phyloP scores from a whole-genome alignment of 35 echinoderm and acorn worm species.

The Acanthaster planci region DNA sequence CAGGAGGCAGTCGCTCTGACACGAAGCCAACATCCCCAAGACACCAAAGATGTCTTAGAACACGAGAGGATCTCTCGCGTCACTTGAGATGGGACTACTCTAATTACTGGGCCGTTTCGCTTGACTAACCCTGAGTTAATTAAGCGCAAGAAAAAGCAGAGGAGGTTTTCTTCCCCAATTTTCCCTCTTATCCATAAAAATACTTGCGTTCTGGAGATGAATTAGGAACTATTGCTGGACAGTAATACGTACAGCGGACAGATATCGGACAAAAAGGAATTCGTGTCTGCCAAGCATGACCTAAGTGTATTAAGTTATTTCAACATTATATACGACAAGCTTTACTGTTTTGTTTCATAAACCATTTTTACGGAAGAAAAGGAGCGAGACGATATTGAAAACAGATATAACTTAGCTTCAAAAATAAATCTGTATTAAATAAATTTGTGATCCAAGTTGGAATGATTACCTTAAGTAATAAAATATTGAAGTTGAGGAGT shows the following conservation, averaged over 20 bases:
- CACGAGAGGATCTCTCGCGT: background rate
- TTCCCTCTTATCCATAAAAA: background rate
- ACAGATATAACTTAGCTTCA: no score
- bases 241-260: background rate
- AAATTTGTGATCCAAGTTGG: no score
- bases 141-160: background rate
- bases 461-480: no score
- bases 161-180: background rate
- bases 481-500: no score
- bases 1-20: background rate
- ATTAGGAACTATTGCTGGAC: background rate
- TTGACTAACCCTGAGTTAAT: background rate
- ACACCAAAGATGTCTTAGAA: background rate
- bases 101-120: background rate
- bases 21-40: constrained; percentile 11
- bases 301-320: no score
- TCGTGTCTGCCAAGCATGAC: no score
- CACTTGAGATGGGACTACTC: background rate
- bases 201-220: background rate
- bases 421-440: no score
- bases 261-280: background rate
- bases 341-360: no score
- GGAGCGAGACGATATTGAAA: no score
- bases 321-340: no score
- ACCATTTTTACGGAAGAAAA: no score